Evolutionary conservation across 2,888 invertebrate species (phyloP), one percentile per base, ranked within the genome.

Genomic region (Tillus elongatus): DNA sequence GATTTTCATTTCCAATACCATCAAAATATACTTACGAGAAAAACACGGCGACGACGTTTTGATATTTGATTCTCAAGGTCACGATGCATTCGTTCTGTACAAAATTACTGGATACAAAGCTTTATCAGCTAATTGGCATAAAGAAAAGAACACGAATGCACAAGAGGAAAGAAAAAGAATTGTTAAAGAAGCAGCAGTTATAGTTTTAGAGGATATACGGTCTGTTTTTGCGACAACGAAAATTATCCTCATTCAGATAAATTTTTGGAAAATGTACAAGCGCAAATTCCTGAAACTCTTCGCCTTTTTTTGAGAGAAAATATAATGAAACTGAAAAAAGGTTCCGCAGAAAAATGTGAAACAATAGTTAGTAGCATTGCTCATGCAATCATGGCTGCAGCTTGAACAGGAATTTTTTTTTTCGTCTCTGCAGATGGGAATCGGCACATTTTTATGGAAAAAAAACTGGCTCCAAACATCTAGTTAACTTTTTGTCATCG

Each of bases 401-500:
- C 11, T 9, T 6, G 29, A 29, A 4, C 29, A 29, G 6, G 29
- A 9, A 4, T 19, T n/a, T 6, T 19, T 19, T 19, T n/a, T 19
- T 19, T 19, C 24, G n/a, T 19, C 24, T 8, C 24, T 19, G 24
- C 6, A 19, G 24, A 8, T 19, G 24, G 24, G 6, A 19, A n/a
- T 19, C 6, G 24, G 24, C 6, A 19, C 24, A 8, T 19, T 19
- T 19, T 8, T 19, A n/a, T 19, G n/a, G 6, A 19, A 19, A 19
- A n/a, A 50, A 49, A 36, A 49, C 35, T 41, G 51, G 47, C 24
- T 52, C 50, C 10, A 30, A 35, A 31, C 36, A 30, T 15, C 33
- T 49, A 11, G 19, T 51, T 10, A 39, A 52, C 32, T 27, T 35
- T 3, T 26, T 50, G 15, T 46, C 46, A 12, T 36, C 46, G 27